Evolutionary conservation across 2,888 invertebrate species (phyloP), one percentile per base, ranked within the genome.

Genomic region (Epistrophella euchroma): DNA sequence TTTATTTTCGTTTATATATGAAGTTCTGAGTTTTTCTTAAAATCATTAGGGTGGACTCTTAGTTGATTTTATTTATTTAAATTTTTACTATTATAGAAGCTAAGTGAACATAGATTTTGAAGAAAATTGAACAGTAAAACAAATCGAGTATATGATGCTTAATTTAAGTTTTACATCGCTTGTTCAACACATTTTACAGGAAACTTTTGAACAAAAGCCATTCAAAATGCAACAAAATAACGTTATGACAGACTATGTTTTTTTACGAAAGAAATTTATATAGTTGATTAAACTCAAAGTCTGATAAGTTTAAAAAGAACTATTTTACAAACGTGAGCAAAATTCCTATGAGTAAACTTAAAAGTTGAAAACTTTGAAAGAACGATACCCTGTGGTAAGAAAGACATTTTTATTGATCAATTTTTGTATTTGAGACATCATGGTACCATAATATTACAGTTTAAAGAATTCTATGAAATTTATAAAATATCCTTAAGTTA

Each of bases 401-500:
- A 52, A 9, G 15, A 25, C 2, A 9, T 52, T 52, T 52, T 28
- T 9, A 13, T 22, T 32, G 7, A 2, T 15, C 1, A 28, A 52
- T 28, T 25, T 25, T 25, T 25, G 15, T 15, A 9, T 25, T 52
- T 45, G n/a, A 7, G 6, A 15, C 5, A n/a, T n/a, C n/a, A n/a
- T 15, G 15, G 25, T n/a, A 28, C n/a, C 25, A 28, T 55, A 25
- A 55, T 28, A 55, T 28, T 28, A 25, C 5, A 15, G 28, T 55
- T 25, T 52, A 22, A 13, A 17, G 1, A 32, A 56, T 11, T 32
- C 17, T 5, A 60, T 40, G 15, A 13, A 22, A 22, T 22, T 40
- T n/a, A 4, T 5, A 62, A n/a, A 62, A 62, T 28, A 43, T 62
- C 64, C 64, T 45, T 17, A 62, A 62, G 43, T 40, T 43, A 62